Evolutionary conservation across 2,113 vertebrate genomes (phyloP).

Genomic region (Phasianus colchicus): DNA sequence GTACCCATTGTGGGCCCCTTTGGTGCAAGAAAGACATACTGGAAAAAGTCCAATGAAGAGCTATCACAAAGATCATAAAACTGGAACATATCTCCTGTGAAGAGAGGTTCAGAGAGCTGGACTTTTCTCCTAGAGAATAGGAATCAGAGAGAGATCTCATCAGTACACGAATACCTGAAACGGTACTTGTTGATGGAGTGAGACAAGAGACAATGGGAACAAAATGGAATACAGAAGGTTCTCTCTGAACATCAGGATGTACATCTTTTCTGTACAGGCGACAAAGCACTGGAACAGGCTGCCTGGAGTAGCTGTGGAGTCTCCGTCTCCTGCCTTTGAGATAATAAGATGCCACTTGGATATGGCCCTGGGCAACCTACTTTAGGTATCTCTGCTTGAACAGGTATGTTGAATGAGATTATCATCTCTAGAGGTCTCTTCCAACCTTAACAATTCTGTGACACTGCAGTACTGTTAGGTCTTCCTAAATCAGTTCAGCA

Average conservation of each 20-base stretch:
- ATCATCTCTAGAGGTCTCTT: background rate
- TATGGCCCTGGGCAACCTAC: background rate
- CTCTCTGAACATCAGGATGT: background rate
- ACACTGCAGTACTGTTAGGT: background rate
- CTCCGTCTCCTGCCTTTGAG: background rate
- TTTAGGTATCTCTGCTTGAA: background rate
- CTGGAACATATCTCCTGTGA: background rate
- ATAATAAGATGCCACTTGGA: background rate
- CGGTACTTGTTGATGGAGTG: background rate
- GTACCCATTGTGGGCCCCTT: background rate
- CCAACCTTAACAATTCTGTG: background rate
- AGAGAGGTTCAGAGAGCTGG: background rate
- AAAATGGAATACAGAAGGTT: background rate
- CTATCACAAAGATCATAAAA: background rate
- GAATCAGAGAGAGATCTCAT: background rate
- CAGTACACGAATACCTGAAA: background rate
- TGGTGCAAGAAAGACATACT: background rate
- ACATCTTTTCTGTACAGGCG: too few relatives aligned
- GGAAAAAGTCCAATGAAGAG: background rate
- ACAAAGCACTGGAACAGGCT: background rate
- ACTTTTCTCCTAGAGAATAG: background rate
- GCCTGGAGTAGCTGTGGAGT: background rate
- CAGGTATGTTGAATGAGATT: background rate
- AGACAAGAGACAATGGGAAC: background rate
- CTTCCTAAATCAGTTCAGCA: background rate